Evolutionary conservation across 2,888 invertebrate genomes (phyloP).

Genomic region (Pachycephus smyrnensis): DNA sequence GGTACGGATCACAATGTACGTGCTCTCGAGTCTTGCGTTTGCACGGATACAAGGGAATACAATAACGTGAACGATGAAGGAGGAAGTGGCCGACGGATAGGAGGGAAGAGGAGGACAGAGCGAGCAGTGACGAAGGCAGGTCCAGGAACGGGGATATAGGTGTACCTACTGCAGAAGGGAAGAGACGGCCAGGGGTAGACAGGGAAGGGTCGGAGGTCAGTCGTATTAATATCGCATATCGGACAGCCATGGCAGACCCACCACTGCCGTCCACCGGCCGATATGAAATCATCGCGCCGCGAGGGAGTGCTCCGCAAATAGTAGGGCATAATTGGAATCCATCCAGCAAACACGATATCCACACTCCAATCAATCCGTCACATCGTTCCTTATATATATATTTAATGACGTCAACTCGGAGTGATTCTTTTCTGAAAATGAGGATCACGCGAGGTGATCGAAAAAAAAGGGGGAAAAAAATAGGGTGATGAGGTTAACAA

Average conservation of each 20-base stretch:
- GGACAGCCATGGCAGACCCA: conserved; percentile 47
- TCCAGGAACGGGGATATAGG: not conserved
- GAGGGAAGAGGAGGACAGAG: not conserved
- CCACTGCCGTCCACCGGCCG: conserved; percentile 40
- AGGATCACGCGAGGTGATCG: not conserved
- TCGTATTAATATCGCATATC: conserved; percentile 65
- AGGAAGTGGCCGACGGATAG: not conserved
- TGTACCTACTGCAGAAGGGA: conserved; percentile 12
- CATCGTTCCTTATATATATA: conserved; percentile 33
- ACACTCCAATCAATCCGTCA: conserved; percentile 61
- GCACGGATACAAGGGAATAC: conserved; percentile 36
- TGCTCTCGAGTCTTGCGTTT: conserved; percentile 19
- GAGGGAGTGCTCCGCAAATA: conserved; percentile 65
- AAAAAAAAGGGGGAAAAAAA: not conserved
- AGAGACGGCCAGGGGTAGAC: conserved; percentile 14
- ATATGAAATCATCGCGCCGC: conserved; percentile 61
- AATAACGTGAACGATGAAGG: conserved; percentile 29
- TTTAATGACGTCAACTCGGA: conserved; percentile 2
- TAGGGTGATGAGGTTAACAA: conserved; percentile 31
- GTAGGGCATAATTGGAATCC: conserved; percentile 63
- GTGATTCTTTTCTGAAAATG: not conserved
- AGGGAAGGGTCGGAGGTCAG: conserved; percentile 50
- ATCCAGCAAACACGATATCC: conserved; percentile 58
- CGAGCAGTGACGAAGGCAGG: not conserved
- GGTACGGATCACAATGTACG: conserved; percentile 25